Conservation (phyloP, 1,140 invertebrate genomes). For the Heliconius hermathena region DNA sequence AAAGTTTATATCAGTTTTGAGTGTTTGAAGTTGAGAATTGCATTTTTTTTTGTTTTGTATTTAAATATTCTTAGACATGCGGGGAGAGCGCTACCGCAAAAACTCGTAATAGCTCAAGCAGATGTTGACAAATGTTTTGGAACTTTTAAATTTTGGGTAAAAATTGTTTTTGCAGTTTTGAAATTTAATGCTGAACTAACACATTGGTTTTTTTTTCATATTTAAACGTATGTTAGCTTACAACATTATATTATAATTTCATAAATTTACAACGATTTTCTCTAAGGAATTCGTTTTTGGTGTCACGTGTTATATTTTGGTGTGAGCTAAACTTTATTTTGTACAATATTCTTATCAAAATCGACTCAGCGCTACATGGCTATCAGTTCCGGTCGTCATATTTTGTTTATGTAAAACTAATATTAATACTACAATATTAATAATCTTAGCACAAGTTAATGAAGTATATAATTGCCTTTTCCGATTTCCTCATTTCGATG, state of each 20-base stretch:
- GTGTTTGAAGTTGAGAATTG: background rate
- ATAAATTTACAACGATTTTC: too few species aligned
- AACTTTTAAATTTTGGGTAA: background rate
- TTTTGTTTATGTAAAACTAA: background rate
- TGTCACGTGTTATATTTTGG: background rate
- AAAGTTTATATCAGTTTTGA: background rate
- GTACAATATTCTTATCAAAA: background rate
- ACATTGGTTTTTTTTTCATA: background rate
- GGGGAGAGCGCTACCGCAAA: background rate
- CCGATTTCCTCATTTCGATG: background rate
- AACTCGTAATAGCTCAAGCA: slow-evolving; percentile 3
- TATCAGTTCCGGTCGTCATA: background rate
- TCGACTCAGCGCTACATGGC: background rate
- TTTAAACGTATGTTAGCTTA: too few species aligned
- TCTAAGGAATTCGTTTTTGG: background rate
- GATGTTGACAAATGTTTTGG: background rate
- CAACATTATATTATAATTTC: too few species aligned
- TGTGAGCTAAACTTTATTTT: background rate
- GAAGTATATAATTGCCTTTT: slow-evolving; percentile 1
- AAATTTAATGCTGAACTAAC: background rate
- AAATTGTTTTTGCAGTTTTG: background rate
- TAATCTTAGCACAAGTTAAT: background rate
- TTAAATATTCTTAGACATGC: background rate
- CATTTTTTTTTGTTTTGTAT: background rate
- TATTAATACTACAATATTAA: background rate